Base-by-base conservation (phyloP, 2,797 vertebrate genomes). In the Perodicticus potto region DNA sequence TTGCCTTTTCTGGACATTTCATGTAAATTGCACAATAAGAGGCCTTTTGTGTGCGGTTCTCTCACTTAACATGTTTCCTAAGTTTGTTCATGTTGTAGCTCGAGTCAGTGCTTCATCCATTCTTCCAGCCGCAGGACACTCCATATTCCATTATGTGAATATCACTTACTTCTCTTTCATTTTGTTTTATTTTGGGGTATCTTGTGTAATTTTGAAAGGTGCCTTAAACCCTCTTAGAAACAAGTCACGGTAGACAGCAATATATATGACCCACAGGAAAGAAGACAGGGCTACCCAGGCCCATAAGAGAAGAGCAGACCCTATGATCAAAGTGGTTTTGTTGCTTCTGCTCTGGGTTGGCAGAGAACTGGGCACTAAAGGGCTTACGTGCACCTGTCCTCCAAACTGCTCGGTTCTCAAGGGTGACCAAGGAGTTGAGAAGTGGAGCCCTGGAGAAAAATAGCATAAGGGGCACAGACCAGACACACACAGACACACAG, bases 201-300 rank as follows among this genome's bases (percentile, higher is more conserved):
- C 37, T 91, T 43, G 76, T 59, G 14, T 69, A 32, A 55, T 85
- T 90, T 85, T 92, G 45, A 93, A 89, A 92, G 20, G 9, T 67
- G 45, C 6, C 93, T 92, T 84, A 83, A 85, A 40, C 49, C 4
- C 16, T 84, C 59, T 76, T 61, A 92, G 53, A 90, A 96, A 82
- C 14, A 67, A 95, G 53, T 90, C 55, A 81, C 5, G 14, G 19
- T 40, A 67, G 72, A 69, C 49, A 43, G 55, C 7, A 80, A 83
- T 34, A 53, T 12, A 4, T 20, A 43, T 72, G 37, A 72, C 10
- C 4, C 6, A 10, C 23, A 83, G 43, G 63, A 89, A 95, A 43
- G 40, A 77, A 77, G n/a, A 49, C n/a, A 13, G 13, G 32, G 17
- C 16, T 49, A 37, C 34, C 45, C 3, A 2, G 43, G 49, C 19